Evolutionary conservation across 2,888 invertebrate species (phyloP).

Genomic region (Boloria euphrosyne): DNA sequence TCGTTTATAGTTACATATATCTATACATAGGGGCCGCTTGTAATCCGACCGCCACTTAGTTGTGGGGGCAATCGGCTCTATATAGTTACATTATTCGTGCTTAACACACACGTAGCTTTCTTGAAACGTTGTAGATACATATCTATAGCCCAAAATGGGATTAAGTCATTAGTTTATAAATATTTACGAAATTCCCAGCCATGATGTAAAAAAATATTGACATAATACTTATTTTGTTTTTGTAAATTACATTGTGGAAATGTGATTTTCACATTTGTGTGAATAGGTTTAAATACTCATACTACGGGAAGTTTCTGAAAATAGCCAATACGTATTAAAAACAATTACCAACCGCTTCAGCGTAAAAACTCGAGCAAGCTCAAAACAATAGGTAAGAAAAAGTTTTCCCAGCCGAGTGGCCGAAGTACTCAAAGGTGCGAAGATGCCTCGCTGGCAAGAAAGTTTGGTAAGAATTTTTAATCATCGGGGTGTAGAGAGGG

Average conservation of each 20-base stretch:
- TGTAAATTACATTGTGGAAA: no score
- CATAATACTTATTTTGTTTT: no score
- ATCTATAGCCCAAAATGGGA: not conserved
- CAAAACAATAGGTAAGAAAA: conserved; percentile 33
- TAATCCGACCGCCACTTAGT: conserved; percentile 78
- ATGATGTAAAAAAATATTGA: no score
- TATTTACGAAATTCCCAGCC: no score
- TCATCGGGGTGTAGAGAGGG: conserved; percentile 57
- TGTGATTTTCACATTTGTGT: no score
- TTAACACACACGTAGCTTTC: conserved; percentile 65
- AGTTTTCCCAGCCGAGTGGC: conserved; percentile 33
- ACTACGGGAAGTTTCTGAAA: no score
- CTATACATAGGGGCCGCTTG: conserved; percentile 65
- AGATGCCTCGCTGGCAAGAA: conserved; percentile 42
- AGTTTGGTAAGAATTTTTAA: conserved; percentile 77
- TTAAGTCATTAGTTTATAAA: no score
- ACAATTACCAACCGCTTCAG: not conserved
- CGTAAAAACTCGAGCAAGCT: conserved; percentile 27
- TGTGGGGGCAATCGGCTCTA: conserved; percentile 74
- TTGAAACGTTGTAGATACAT: conserved; percentile 16
- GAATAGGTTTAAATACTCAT: no score
- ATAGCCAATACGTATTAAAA: not conserved
- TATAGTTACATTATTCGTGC: conserved; percentile 54
- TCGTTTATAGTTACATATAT: conserved; percentile 32
- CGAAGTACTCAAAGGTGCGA: conserved; percentile 36